A percentile compares a stretch with the other conserved stretches of the same genome.
phyloP scores from a whole-genome alignment of 1,140 invertebrate genomes.

The Dufourea novaeangliae region DNA sequence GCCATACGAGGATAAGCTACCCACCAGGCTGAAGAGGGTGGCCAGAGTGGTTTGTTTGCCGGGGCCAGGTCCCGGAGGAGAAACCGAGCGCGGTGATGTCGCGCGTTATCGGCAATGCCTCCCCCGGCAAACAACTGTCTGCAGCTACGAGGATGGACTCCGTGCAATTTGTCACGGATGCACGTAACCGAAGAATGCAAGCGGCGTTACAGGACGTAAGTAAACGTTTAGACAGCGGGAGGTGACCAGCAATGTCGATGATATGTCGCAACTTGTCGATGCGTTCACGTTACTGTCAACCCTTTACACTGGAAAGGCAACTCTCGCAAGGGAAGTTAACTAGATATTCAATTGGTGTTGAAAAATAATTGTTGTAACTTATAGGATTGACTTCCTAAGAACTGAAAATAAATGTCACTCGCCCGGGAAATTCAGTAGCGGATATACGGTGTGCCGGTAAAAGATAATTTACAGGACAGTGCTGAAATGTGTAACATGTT shows the following conservation, averaged over 20 bases:
- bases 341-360: too few species aligned
- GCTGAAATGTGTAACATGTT: too few species aligned
- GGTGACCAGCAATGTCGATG: too few species aligned
- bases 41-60: slow-evolving; percentile 42
- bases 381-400: too few species aligned
- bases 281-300: background rate
- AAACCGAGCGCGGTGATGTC: slow-evolving; percentile 12
- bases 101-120: slow-evolving; percentile 39
- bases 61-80: slow-evolving; percentile 11
- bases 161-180: slow-evolving; percentile 28
- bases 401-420: too few species aligned
- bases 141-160: slow-evolving; percentile 20
- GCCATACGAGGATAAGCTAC: slow-evolving; percentile 31
- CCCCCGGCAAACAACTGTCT: slow-evolving; percentile 27
- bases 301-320: too few species aligned
- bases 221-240: background rate
- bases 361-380: too few species aligned
- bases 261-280: background rate
- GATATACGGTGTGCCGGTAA: too few species aligned
- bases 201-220: slow-evolving; percentile 9
- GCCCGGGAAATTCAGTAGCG: too few species aligned
- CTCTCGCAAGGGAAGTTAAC: too few species aligned
- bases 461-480: too few species aligned
- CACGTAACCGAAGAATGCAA: slow-evolving; percentile 27
- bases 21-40: slow-evolving; percentile 12